Conservation (phyloP, 2,113 vertebrate genomes). For the Chaetodon auriga region DNA sequence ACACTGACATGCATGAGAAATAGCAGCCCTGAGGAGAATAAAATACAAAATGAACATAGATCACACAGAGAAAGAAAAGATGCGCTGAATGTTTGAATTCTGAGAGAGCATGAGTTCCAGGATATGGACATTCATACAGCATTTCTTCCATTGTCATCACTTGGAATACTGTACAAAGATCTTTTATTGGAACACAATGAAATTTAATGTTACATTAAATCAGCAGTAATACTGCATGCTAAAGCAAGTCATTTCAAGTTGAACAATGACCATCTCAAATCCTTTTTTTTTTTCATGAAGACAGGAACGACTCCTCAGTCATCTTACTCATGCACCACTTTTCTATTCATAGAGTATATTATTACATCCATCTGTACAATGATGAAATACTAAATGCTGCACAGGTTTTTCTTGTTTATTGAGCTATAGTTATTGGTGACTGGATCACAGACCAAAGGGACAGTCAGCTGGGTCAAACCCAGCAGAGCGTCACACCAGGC, state of each 20-base stretch:
- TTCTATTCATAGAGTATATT: background rate
- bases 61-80: background rate
- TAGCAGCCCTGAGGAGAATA: background rate
- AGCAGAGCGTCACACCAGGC: background rate
- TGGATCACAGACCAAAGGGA: too few relatives aligned
- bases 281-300: background rate
- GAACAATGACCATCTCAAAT: background rate
- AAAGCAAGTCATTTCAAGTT: background rate
- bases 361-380: background rate
- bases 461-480: background rate
- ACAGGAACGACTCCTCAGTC: background rate
- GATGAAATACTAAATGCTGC: background rate
- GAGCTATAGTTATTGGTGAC: too few relatives aligned
- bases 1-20: background rate
- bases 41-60: constrained; percentile 39
- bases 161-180: background rate
- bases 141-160: background rate
- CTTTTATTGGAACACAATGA: background rate
- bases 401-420: background rate
- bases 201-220: background rate
- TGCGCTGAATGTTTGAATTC: background rate
- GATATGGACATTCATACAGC: background rate
- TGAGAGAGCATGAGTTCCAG: background rate
- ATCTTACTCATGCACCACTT: background rate
- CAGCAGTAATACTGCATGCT: too few relatives aligned